Percentiles rank a stretch among this genome's conserved stretches.
Conservation (phyloP, 2,113 vertebrate genomes). For the Lynx canadensis region DNA sequence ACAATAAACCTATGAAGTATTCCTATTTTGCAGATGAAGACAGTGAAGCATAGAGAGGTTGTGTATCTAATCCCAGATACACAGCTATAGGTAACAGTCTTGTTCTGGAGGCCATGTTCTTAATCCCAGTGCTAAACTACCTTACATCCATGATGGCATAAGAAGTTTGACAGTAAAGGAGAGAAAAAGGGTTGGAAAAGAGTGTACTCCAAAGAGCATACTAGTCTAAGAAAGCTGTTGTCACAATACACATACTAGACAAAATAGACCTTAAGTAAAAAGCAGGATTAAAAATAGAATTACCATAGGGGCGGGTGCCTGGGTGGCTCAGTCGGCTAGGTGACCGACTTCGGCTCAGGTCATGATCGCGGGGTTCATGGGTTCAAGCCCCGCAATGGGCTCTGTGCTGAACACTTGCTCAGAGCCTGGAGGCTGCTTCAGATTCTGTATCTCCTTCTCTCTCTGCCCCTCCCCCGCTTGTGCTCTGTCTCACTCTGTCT, state of each 20-base stretch:
- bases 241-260: not conserved
- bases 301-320: no score
- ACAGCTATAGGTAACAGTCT: not conserved
- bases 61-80: not conserved
- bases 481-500: no score
- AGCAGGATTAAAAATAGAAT: not conserved
- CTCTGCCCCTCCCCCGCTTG: no score
- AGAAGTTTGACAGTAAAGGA: not conserved
- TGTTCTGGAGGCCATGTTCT: not conserved
- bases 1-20: not conserved
- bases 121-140: not conserved
- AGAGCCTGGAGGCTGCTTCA: no score
- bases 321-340: no score
- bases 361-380: no score
- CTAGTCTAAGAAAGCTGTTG: not conserved
- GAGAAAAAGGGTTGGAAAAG: not conserved
- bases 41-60: not conserved
- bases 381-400: no score
- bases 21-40: not conserved
- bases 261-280: slow-evolving; percentile 1
- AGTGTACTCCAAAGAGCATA: not conserved
- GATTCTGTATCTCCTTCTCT: no score
- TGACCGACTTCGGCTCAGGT: no score
- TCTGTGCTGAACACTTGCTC: no score
- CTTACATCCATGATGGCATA: not conserved